Percentiles rank a stretch among this genome's conserved stretches.
These are phyloP conservation scores for Toxostoma redivivum DNA, from an alignment of 2,113 vertebrate genomes.

Conservation along the genomic window DNA sequence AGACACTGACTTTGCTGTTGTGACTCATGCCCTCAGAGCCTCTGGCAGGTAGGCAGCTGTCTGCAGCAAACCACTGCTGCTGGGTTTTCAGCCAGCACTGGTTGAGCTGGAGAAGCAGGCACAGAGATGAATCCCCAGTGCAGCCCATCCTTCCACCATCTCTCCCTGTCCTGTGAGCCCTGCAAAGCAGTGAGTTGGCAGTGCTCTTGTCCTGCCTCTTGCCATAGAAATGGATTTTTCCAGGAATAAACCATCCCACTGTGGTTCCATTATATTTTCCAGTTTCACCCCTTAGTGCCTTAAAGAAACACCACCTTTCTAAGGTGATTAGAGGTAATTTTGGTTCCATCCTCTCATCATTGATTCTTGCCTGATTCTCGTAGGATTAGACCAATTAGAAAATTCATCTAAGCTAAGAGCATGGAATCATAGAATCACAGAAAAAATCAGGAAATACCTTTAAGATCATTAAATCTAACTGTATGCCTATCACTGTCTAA, in stretches of 20 bases:
- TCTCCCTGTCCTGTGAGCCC: fast-evolving
- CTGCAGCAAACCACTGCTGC: not conserved
- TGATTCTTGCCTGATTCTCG: not conserved
- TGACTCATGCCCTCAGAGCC: not conserved
- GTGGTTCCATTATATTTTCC: not conserved
- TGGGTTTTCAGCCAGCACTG: not conserved
- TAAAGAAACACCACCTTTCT: not conserved
- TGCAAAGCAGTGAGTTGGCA: fast-evolving
- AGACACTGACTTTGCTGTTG: not conserved
- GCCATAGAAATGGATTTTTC: not conserved
- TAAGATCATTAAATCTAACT: not conserved
- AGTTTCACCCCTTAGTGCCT: not conserved
- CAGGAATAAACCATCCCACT: not conserved
- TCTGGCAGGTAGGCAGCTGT: not conserved
- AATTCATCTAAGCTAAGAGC: not conserved
- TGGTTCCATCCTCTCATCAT: not conserved
- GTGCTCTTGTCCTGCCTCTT: not conserved
- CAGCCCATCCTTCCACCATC: not conserved
- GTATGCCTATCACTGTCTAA: not conserved
- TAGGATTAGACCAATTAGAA: not conserved
- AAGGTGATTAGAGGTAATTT: not conserved
- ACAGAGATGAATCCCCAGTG: fast-evolving
- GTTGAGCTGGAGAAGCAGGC: not conserved
- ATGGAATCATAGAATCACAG: not conserved
- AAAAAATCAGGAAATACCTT: not conserved